Conservation (phyloP, 2,888 invertebrate genomes). For the Nomada fucata region DNA sequence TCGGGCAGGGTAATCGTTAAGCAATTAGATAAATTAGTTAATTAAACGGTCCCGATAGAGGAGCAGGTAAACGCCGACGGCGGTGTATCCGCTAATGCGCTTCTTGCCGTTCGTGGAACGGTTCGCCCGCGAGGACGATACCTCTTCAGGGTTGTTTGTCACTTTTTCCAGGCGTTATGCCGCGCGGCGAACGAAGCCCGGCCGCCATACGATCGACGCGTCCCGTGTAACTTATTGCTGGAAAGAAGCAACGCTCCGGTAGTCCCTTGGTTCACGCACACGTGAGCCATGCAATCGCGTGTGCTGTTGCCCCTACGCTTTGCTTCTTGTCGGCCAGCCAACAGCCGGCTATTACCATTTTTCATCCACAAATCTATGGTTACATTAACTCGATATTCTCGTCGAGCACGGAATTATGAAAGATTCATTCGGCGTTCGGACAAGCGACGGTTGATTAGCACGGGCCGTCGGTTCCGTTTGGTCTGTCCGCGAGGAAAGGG, state of each 20-base stretch:
- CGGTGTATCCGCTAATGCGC: conserved; percentile 24
- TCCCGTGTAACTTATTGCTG: conserved; percentile 41
- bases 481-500: conserved; percentile 5
- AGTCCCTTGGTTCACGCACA: conserved; percentile 24
- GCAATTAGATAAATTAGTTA: conserved; percentile 61
- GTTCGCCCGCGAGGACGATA: conserved; percentile 28
- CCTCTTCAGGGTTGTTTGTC: conserved; percentile 44
- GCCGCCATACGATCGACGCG: conserved; percentile 35
- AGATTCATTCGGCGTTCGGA: conserved; percentile 27
- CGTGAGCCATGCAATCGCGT: conserved; percentile 26
- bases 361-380: conserved; percentile 42
- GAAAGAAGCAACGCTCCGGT: conserved; percentile 45
- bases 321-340: conserved; percentile 28
- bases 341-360: conserved; percentile 42
- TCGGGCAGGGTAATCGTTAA: conserved; percentile 52
- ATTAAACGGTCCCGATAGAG: conserved; percentile 38
- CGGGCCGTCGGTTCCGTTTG: conserved; percentile 13
- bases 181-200: conserved; percentile 1
- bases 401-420: conserved; percentile 9
- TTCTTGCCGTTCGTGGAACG: not conserved
- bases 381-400: conserved; percentile 41
- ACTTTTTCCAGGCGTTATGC: conserved; percentile 34
- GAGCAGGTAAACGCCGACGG: conserved; percentile 12
- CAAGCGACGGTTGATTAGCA: conserved; percentile 17
- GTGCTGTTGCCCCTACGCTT: not conserved